Percentiles rank a stretch among this genome's conserved stretches.
Evolutionary conservation across 2,888 invertebrate genomes (phyloP).

Genomic region (Reticulitermes lucifugus): DNA sequence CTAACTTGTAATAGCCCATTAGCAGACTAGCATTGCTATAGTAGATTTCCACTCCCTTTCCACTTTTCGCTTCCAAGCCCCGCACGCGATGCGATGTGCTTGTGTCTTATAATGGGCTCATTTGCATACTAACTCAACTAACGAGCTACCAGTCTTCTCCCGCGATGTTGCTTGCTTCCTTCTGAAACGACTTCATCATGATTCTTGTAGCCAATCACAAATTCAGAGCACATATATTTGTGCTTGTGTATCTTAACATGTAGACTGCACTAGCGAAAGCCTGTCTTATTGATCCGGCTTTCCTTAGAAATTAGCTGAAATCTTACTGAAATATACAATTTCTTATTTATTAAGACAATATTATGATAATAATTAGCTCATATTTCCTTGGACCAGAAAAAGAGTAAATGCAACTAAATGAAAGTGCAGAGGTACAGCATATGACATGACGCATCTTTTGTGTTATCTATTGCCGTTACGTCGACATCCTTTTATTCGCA

Average conservation of each 20-base stretch:
- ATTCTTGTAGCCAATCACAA: constrained; percentile 40
- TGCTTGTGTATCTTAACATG: not conserved
- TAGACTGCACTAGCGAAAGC: not conserved
- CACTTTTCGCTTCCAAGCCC: constrained; percentile 11
- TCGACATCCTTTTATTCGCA: no score
- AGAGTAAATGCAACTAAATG: no score
- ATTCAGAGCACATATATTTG: not conserved
- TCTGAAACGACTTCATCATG: constrained; percentile 40
- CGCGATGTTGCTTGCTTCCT: constrained; percentile 12
- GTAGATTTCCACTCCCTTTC: constrained; percentile 3
- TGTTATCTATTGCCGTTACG: no score
- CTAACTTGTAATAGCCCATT: constrained; percentile 42
- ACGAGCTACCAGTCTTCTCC: constrained; percentile 22
- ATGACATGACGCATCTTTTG: no score
- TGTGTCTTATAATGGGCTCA: constrained; percentile 43
- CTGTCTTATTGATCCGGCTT: not conserved
- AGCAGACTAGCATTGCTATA: constrained; percentile 39
- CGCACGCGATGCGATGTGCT: constrained; percentile 13
- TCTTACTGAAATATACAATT: not conserved
- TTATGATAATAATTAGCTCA: not conserved
- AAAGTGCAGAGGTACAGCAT: no score
- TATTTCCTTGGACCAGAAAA: not conserved
- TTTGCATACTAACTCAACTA: constrained; percentile 41
- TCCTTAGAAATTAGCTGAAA: not conserved
- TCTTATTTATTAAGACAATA: not conserved